These are phyloP conservation scores for Leucophenga varia DNA, from an alignment of 1,140 invertebrate species.

Conservation along the genomic window DNA sequence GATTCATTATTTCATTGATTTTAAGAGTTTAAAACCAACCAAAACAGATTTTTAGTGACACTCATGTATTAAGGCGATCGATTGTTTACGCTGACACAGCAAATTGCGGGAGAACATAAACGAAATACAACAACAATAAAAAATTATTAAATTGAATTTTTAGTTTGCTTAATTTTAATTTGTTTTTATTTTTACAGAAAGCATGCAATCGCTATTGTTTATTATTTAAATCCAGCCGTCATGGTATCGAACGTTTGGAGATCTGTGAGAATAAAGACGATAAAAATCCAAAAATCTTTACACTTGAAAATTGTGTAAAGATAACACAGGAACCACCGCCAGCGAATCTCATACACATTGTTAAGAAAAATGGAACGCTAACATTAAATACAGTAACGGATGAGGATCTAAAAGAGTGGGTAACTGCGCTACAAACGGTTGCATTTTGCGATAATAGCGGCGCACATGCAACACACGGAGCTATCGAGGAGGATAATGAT, in stretches of 20 bases:
- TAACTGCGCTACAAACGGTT: slow-evolving; percentile 75
- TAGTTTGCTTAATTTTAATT: no score
- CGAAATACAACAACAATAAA: no score
- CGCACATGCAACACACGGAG: slow-evolving; percentile 27
- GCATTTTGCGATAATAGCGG: slow-evolving; percentile 70
- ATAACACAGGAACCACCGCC: slow-evolving; percentile 68
- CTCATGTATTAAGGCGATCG: no score
- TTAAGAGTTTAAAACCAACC: no score
- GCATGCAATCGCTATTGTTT: slow-evolving; percentile 56
- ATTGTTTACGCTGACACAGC: no score
- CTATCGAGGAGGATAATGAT: slow-evolving; percentile 83
- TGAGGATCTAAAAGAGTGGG: slow-evolving; percentile 73
- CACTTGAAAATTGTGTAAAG: slow-evolving; percentile 83
- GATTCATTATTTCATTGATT: no score
- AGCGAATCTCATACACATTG: slow-evolving; percentile 65
- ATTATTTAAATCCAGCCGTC: slow-evolving; percentile 77
- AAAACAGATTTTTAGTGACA: no score
- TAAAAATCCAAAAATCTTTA: slow-evolving; percentile 73
- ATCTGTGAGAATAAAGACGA: slow-evolving; percentile 76
- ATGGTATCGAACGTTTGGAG: slow-evolving; percentile 80
- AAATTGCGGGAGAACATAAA: no score
- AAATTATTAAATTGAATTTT: no score
- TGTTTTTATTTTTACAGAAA: slow-evolving; percentile 36
- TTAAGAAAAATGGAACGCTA: slow-evolving; percentile 71
- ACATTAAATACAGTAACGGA: slow-evolving; percentile 73